phyloP scores from a whole-genome alignment of 2,797 vertebrate species.

The Tapera naevia region DNA sequence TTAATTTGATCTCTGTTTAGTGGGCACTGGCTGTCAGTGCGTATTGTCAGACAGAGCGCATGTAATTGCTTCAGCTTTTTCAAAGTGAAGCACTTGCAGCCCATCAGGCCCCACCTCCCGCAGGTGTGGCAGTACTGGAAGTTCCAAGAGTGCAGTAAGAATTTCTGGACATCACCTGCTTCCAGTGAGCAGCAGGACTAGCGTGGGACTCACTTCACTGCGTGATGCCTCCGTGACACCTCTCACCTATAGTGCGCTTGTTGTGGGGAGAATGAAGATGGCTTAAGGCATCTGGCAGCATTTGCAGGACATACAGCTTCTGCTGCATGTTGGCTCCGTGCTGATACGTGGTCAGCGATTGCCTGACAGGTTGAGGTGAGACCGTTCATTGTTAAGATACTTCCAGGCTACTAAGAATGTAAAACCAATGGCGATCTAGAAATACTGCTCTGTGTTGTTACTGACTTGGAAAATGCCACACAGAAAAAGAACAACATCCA shows the following conservation, averaged over 20 bases:
- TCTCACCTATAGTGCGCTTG: fast-evolving
- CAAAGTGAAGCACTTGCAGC: not conserved
- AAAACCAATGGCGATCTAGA: slow-evolving; percentile 14
- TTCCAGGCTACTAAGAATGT: not conserved
- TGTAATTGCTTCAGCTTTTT: not conserved
- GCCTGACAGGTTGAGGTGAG: slow-evolving; percentile 6
- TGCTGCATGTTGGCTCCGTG: not conserved
- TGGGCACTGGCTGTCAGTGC: not conserved
- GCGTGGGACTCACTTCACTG: fast-evolving
- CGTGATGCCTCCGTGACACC: not conserved
- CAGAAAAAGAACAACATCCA: not conserved
- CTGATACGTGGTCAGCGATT: not conserved
- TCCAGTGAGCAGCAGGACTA: not conserved
- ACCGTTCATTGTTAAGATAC: not conserved
- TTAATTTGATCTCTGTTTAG: not conserved
- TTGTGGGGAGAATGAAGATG: fast-evolving
- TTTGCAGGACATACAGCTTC: not conserved
- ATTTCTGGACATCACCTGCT: not conserved
- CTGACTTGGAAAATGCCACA: not conserved
- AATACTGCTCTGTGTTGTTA: not conserved
- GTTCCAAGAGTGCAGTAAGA: not conserved
- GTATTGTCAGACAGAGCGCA: not conserved
- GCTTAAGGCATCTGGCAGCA: not conserved
- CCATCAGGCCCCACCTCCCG: not conserved
- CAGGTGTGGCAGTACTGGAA: not conserved